Evolutionary conservation across 2,888 invertebrate genomes (phyloP), one percentile per base, ranked within the genome.

Genomic region (Cloeon dipterum): DNA sequence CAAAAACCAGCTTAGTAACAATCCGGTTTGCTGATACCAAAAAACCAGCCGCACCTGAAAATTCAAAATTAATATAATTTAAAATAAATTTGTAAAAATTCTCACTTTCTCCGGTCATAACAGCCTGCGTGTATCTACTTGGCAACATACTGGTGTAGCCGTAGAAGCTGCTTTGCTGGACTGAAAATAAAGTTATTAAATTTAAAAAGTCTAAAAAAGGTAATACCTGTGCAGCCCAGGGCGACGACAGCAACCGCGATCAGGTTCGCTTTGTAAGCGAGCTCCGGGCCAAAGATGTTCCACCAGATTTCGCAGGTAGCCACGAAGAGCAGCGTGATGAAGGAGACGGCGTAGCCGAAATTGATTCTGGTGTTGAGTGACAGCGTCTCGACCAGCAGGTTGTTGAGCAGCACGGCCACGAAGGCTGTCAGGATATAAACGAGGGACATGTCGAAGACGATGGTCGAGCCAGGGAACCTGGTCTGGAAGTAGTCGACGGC

Each of bases 41-140:
- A 43, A 88, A 74, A 3, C 89, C 88, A 16, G 88, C 82, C 8
- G 75, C 73, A 61, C 81, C 81, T 81, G 59, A 41, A 58, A 23
- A 23, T 11, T n/a, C n/a, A n/a, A n/a, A n/a, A n/a, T n/a, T n/a
- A n/a, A n/a, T n/a, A n/a, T n/a, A n/a, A n/a, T n/a, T n/a, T n/a
- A n/a, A n/a, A n/a, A n/a, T n/a, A n/a, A n/a, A n/a, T n/a, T n/a
- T n/a, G n/a, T n/a, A n/a, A n/a, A 14, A 14, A 13, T 3, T 32
- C 68, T 66, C 62, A 77, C 88, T 89, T 66, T 89, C 89, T 41
- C 89, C 89, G 4, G 81, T 79, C 89, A 89, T 89, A 2, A 89
- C 85, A 21, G 89, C 88, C 55, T 89, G 88, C 0, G 88, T 89
- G 50, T 88, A 89, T 43, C 76, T 63, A 43, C 78, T 74, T 17